Percentiles rank a stretch among this genome's conserved stretches.
These are phyloP conservation scores for Dryocosmus kuriphilus DNA, from an alignment of 2,888 invertebrate species.

Conservation along the genomic window DNA sequence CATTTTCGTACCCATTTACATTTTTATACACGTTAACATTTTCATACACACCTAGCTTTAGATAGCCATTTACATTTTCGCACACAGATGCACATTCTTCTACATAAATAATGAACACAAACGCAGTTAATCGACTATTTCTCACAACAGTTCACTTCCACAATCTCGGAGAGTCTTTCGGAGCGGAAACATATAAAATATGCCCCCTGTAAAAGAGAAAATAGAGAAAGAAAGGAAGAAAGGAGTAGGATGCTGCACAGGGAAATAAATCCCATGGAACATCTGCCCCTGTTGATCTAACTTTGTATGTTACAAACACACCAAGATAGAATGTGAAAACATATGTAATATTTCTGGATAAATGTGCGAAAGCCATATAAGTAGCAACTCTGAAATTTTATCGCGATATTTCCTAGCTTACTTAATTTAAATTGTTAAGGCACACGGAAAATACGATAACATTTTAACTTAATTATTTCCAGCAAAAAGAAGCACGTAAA, in stretches of 20 bases:
- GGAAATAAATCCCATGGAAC: not conserved
- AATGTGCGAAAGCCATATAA: slow-evolving; percentile 33
- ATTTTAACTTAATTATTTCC: slow-evolving; percentile 1
- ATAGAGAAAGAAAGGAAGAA: not conserved
- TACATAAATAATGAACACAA: not conserved
- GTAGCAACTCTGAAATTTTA: not conserved
- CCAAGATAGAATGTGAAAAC: not conserved
- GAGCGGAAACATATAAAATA: not conserved
- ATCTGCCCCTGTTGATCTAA: not conserved
- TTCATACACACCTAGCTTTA: not conserved
- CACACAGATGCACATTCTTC: not conserved
- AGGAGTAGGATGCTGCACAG: not conserved
- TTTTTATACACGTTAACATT: not conserved
- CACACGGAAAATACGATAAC: not conserved
- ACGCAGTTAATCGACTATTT: not conserved
- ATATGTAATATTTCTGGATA: not conserved
- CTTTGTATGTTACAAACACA: not conserved
- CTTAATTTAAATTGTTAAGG: not conserved
- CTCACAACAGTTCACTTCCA: not conserved
- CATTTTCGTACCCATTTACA: not conserved
- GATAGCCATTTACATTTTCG: not conserved
- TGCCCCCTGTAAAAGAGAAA: not conserved
- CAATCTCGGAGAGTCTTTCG: not conserved
- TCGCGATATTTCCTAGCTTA: not conserved
- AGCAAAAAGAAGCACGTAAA: not conserved